Conservation (phyloP, 2,888 invertebrate genomes). For the Thymelicus acteon region DNA sequence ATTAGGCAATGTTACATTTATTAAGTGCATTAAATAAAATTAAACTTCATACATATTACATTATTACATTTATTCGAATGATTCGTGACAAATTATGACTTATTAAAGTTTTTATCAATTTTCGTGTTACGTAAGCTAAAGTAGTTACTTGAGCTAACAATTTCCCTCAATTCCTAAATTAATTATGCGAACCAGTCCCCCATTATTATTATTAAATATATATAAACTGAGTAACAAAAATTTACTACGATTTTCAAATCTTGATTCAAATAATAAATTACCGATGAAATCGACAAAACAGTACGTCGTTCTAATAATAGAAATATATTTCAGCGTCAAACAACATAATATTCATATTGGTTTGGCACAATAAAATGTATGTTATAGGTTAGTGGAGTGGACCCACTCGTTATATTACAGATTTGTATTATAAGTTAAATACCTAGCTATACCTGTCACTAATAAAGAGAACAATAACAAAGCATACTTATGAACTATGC, state of each 20-base stretch:
- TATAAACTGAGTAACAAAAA: constrained; percentile 57
- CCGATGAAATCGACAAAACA: constrained; percentile 39
- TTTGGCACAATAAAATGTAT: constrained; percentile 13
- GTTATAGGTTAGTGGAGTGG: constrained; percentile 10
- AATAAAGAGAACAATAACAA: constrained; percentile 7
- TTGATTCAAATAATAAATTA: constrained; percentile 45
- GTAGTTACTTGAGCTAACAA: constrained; percentile 74
- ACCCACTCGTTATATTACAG: background rate
- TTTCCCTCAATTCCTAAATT: constrained; percentile 81
- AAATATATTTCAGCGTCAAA: background rate
- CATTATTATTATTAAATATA: constrained; percentile 54
- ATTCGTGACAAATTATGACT: constrained; percentile 79
- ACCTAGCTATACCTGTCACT: constrained; percentile 14
- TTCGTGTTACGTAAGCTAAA: constrained; percentile 43
- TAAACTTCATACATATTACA: constrained; percentile 50
- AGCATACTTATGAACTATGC: constrained; percentile 5
- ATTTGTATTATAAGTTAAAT: constrained; percentile 1
- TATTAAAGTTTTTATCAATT: constrained; percentile 59
- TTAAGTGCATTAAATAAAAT: constrained; percentile 23
- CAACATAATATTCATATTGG: background rate
- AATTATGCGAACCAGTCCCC: constrained; percentile 69
- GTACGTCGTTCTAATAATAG: constrained; percentile 37
- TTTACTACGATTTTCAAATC: constrained; percentile 52
- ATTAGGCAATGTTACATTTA: no score
- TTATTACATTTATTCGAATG: constrained; percentile 77